These are phyloP conservation scores for Melanocharis versteri DNA, from an alignment of 2,113 vertebrate species.

Conservation along the genomic window DNA sequence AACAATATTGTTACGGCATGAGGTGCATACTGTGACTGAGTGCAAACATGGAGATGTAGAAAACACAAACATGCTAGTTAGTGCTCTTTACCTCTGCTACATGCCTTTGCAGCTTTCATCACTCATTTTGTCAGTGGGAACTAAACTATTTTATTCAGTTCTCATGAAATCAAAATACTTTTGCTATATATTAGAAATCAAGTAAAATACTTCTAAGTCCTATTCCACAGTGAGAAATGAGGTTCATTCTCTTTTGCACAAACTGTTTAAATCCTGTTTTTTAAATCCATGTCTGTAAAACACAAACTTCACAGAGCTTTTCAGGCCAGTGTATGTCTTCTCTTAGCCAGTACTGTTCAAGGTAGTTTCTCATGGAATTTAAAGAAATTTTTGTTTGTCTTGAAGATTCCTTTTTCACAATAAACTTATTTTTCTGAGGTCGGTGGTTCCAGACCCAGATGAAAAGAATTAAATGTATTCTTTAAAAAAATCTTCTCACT, in stretches of 20 bases:
- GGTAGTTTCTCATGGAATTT: neutral
- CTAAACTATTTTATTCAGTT: neutral
- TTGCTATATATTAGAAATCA: neutral
- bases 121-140: neutral
- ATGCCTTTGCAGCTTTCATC: neutral
- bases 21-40: neutral
- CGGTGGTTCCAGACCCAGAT: neutral
- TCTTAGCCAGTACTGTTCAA: neutral
- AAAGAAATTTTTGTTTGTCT: neutral
- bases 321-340: neutral
- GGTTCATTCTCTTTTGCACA: neutral
- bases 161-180: neutral
- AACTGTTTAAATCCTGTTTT: neutral
- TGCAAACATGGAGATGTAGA: neutral
- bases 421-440: neutral
- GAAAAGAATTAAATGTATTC: neutral
- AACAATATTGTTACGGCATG: neutral
- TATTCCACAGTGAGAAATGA: neutral
- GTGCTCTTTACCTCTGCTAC: neutral
- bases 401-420: neutral
- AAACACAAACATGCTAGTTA: neutral
- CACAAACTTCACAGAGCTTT: neutral
- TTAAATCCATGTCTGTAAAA: neutral
- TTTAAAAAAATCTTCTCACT: neutral
- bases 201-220: neutral